A percentile compares a stretch with the other conserved stretches of the same genome.
Evolutionary conservation across 2,888 invertebrate species (phyloP).

Genomic region (Andrena chrysosceles): DNA sequence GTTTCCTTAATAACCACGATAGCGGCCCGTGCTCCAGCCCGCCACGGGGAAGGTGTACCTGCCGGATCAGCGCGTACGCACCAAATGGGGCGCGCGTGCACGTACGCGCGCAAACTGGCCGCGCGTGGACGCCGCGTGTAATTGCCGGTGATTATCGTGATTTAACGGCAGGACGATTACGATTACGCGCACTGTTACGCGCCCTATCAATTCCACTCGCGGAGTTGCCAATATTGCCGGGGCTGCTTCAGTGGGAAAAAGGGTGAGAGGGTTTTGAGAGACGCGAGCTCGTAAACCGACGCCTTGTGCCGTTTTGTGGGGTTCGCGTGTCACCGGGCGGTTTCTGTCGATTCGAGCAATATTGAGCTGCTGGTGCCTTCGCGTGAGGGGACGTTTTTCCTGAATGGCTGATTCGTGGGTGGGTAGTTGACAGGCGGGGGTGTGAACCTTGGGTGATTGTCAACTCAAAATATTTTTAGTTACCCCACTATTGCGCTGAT

Average conservation of each 20-base stretch:
- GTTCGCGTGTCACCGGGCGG: conserved; percentile 19
- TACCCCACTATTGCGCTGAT: too few species aligned
- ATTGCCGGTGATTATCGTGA: conserved; percentile 33
- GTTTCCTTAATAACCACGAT: conserved; percentile 82
- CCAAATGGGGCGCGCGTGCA: not conserved
- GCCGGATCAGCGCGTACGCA: conserved; percentile 11
- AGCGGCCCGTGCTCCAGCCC: conserved; percentile 69
- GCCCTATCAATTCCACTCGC: not conserved
- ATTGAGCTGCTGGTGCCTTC: too few species aligned
- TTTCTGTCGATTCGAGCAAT: conserved; percentile 22
- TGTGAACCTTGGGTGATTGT: too few species aligned
- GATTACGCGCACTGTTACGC: not conserved
- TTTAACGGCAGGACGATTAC: conserved; percentile 19
- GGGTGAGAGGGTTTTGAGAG: not conserved
- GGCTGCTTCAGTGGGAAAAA: not conserved
- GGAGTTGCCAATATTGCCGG: not conserved
- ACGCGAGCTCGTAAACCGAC: conserved; percentile 14
- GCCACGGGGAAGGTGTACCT: conserved; percentile 55
- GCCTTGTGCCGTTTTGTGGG: conserved; percentile 17
- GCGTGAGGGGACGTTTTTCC: too few species aligned
- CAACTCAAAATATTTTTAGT: too few species aligned
- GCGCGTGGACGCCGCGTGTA: conserved; percentile 8
- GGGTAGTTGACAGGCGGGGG: too few species aligned
- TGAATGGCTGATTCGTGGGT: too few species aligned
- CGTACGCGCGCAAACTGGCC: conserved; percentile 15